phyloP scores from a whole-genome alignment of 2,797 vertebrate species.

The Ctenopoma multispine region DNA sequence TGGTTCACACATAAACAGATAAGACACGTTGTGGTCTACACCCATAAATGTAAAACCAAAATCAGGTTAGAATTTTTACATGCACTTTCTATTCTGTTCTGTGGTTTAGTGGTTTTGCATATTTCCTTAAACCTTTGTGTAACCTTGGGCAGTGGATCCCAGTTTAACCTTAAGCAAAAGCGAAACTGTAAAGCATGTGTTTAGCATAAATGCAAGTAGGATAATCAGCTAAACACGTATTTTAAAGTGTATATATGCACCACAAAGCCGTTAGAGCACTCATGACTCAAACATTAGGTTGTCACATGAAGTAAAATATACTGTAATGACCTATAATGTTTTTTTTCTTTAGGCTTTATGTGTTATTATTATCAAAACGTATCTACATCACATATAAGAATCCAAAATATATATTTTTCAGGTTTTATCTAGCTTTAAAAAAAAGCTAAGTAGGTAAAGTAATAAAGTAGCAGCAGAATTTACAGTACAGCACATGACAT shows the following conservation, averaged over 20 bases:
- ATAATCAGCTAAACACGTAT: background rate
- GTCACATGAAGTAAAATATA: too few species aligned
- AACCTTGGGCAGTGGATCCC: background rate
- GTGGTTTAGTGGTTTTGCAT: conserved; percentile 30
- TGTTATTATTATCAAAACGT: too few species aligned
- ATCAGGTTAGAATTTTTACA: background rate
- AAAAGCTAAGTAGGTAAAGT: too few species aligned
- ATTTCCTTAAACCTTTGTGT: conserved; percentile 8
- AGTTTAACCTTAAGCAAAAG: conserved; percentile 38
- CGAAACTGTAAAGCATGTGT: conserved; percentile 3
- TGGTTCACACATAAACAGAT: conserved; percentile 10
- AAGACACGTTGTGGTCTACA: conserved; percentile 21
- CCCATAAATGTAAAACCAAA: conserved; percentile 16
- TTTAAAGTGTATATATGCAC: background rate
- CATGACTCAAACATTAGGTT: too few species aligned
- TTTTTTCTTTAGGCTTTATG: too few species aligned
- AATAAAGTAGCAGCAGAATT: conserved; percentile 9
- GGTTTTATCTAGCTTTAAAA: too few species aligned
- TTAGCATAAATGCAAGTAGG: background rate
- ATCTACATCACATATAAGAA: too few species aligned
- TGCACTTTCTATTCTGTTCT: conserved; percentile 33
- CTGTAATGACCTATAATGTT: too few species aligned
- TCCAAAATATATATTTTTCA: too few species aligned
- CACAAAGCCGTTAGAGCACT: too few species aligned
- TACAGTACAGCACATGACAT: background rate